A percentile compares a stretch with the other conserved stretches of the same genome.
These are phyloP conservation scores for Scaptodrosophila latifasciaeformis DNA, from an alignment of 2,888 invertebrate genomes.

Conservation along the genomic window DNA sequence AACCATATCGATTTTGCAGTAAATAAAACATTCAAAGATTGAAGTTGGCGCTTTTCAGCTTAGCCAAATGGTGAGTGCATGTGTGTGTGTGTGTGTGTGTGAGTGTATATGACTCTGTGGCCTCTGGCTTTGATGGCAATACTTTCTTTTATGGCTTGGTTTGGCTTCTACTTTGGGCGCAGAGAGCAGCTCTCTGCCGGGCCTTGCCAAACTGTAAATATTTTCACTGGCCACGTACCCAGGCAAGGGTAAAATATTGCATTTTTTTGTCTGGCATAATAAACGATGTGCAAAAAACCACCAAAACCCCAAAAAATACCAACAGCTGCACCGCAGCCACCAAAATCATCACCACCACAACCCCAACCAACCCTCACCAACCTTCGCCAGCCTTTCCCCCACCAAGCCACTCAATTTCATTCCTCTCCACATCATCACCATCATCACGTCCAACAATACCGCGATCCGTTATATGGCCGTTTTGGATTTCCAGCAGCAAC, in stretches of 20 bases:
- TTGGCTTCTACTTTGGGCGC: constrained; percentile 39
- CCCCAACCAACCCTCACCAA: no score
- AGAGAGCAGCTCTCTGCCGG: constrained; percentile 41
- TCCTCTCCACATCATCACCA: no score
- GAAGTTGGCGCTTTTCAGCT: constrained; percentile 67
- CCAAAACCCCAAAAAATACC: constrained; percentile 37
- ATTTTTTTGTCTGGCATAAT: constrained; percentile 71
- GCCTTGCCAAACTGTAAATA: constrained; percentile 61
- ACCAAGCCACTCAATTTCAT: no score
- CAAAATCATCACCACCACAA: constrained; percentile 21
- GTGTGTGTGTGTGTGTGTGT: not conserved
- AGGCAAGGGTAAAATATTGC: constrained; percentile 64
- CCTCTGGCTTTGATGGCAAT: constrained; percentile 43
- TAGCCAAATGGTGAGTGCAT: constrained; percentile 64
- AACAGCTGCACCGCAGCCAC: constrained; percentile 41
- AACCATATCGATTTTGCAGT: constrained; percentile 66
- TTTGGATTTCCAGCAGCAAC: no score
- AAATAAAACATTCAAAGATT: constrained; percentile 67
- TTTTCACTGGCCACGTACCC: constrained; percentile 66
- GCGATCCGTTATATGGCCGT: no score
- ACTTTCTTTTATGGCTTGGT: constrained; percentile 63
- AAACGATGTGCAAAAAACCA: constrained; percentile 73
- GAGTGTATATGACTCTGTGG: constrained; percentile 30
- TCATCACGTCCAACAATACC: no score
- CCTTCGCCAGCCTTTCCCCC: no score